A percentile compares a stretch with the other conserved stretches of the same genome.
These are phyloP conservation scores for Vanacampus margaritifer DNA, from an alignment of 2,113 vertebrate genomes.

Conservation along the genomic window DNA sequence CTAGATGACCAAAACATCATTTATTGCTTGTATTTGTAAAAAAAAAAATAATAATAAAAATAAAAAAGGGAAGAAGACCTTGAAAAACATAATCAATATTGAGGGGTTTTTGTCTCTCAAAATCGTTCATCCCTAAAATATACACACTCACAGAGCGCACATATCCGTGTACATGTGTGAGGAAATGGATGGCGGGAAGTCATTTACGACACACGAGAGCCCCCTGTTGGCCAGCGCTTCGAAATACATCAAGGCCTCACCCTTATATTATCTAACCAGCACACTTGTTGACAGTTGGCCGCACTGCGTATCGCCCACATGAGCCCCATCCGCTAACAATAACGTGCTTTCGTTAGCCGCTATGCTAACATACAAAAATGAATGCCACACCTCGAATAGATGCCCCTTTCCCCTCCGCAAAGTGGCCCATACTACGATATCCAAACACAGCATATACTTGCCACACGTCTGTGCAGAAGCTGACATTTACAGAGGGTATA, in stretches of 20 bases:
- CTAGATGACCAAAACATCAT: no score
- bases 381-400: background rate
- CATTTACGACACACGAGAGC: background rate
- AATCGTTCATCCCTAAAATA: background rate
- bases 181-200: background rate
- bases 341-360: background rate
- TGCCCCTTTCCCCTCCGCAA: background rate
- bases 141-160: background rate
- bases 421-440: background rate
- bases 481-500: no score
- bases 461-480: no score
- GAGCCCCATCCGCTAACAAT: slow-evolving; percentile 6
- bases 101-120: no score
- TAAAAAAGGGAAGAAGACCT: no score
- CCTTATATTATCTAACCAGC: slow-evolving; percentile 52
- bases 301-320: slow-evolving; percentile 16
- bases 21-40: no score
- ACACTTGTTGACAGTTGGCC: slow-evolving; percentile 45
- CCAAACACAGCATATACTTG: no score
- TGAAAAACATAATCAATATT: no score
- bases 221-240: slow-evolving; percentile 43
- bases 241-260: slow-evolving; percentile 9
- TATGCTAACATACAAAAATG: background rate
- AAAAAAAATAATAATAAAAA: no score
- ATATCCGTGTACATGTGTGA: background rate